These are phyloP conservation scores for Aix galericulata DNA, from an alignment of 2,113 vertebrate genomes.

Conservation along the genomic window DNA sequence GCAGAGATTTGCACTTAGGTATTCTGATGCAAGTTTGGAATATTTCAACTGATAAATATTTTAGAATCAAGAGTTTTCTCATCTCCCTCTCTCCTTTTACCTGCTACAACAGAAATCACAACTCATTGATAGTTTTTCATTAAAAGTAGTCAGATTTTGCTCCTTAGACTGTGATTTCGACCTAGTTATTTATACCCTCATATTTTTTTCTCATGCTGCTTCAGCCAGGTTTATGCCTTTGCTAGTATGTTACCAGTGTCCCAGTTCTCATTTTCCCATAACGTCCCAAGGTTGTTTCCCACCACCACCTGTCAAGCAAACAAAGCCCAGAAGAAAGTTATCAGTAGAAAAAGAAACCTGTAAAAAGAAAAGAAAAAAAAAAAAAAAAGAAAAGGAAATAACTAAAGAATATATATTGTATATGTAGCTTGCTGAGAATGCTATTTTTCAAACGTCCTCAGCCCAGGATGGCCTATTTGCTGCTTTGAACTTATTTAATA, in stretches of 20 bases:
- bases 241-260: background rate
- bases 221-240: background rate
- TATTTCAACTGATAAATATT: constrained; percentile 27
- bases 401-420: constrained; percentile 2
- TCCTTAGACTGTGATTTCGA: background rate
- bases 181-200: background rate
- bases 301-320: background rate
- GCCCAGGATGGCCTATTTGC: constrained; percentile 59
- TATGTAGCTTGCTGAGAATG: constrained; percentile 45
- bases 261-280: background rate
- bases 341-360: background rate
- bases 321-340: background rate
- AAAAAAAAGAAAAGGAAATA: background rate
- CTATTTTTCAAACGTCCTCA: constrained; percentile 65
- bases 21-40: constrained; percentile 10
- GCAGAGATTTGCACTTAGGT: background rate
- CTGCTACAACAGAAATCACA: background rate
- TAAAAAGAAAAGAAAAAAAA: background rate
- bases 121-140: background rate
- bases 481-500: constrained; percentile 80
- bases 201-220: background rate
- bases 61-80: background rate
- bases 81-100: background rate
- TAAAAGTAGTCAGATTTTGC: background rate
- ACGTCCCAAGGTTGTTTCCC: background rate